phyloP scores from a whole-genome alignment of 2,888 invertebrate species.

The Mesorhabditis spiculigera region DNA sequence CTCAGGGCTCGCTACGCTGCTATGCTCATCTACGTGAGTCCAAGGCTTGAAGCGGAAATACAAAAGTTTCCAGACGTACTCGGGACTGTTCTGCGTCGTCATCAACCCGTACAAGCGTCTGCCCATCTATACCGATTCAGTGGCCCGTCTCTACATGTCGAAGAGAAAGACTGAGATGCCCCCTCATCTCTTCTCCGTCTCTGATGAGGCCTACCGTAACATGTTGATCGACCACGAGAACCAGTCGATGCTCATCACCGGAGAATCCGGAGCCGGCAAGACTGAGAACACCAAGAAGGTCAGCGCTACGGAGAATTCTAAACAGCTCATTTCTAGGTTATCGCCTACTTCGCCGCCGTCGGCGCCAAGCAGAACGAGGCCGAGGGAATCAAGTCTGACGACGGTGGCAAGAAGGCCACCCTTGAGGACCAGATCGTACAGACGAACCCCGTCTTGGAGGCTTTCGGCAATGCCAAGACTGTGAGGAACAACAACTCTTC shows the following conservation, averaged over 20 bases:
- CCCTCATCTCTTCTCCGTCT: slow-evolving; percentile 58
- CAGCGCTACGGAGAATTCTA: too few relatives aligned
- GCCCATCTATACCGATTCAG: slow-evolving; percentile 55
- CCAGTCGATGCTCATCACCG: slow-evolving; percentile 62
- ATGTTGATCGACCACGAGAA: slow-evolving; percentile 64
- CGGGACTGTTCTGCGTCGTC: slow-evolving; percentile 58
- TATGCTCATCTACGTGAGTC: slow-evolving; percentile 71
- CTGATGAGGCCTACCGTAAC: slow-evolving; percentile 50
- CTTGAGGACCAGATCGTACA: slow-evolving; percentile 99
- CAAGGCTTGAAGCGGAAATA: background rate
- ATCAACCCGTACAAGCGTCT: slow-evolving; percentile 58
- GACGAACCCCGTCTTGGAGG: slow-evolving; percentile 82
- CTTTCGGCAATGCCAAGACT: slow-evolving; percentile 81
- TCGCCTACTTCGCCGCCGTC: slow-evolving; percentile 82
- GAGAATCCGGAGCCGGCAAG: slow-evolving; percentile 98
- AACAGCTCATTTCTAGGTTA: too few relatives aligned
- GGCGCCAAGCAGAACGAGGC: slow-evolving; percentile 67
- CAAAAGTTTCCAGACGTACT: slow-evolving; percentile 48
- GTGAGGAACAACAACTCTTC: slow-evolving; percentile 99
- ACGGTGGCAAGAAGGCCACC: slow-evolving; percentile 62
- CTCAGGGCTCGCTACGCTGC: slow-evolving; percentile 95
- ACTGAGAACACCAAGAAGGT: slow-evolving; percentile 99
- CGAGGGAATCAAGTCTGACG: slow-evolving; percentile 13
- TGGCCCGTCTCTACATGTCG: slow-evolving; percentile 95
- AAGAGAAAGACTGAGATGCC: slow-evolving; percentile 53